Evolutionary conservation across 2,797 vertebrate genomes (phyloP).

Genomic region (Pyrocephalus nanus): DNA sequence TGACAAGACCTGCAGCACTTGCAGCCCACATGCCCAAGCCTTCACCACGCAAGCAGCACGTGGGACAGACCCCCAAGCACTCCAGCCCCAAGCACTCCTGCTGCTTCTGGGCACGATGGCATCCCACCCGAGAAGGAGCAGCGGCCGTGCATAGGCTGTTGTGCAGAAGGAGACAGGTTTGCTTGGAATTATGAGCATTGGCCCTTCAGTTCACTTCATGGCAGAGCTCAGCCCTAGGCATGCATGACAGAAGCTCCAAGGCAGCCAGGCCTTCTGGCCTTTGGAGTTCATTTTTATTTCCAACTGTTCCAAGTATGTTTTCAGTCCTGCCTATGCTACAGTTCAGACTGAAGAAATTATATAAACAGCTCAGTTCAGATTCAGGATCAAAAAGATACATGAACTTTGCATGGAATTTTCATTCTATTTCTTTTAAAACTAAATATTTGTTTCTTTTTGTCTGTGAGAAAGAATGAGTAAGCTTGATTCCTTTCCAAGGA

Average conservation of each 20-base stretch:
- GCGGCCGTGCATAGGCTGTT: neutral
- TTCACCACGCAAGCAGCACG: accelerated
- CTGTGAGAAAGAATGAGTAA: constrained; percentile 24
- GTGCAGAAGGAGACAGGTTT: neutral
- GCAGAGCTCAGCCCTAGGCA: neutral
- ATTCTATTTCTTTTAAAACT: neutral
- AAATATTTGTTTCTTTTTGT: constrained; percentile 48
- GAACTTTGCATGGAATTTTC: neutral
- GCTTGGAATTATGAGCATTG: neutral
- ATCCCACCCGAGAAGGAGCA: neutral
- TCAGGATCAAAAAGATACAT: neutral
- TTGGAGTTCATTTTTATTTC: neutral
- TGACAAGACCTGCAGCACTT: neutral
- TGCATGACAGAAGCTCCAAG: neutral
- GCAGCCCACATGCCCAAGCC: accelerated
- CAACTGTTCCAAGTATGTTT: neutral
- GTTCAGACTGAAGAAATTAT: constrained; percentile 3
- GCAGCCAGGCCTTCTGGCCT: neutral
- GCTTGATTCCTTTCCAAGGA: constrained; percentile 11
- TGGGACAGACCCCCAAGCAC: neutral
- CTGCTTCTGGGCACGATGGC: accelerated
- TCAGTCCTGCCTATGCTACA: neutral
- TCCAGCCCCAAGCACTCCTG: neutral
- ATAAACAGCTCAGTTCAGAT: constrained; percentile 30
- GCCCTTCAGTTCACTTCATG: neutral